A percentile compares a stretch with the other conserved stretches of the same genome.
phyloP scores from a whole-genome alignment of 2,113 vertebrate genomes.

The Heterocephalus glaber region DNA sequence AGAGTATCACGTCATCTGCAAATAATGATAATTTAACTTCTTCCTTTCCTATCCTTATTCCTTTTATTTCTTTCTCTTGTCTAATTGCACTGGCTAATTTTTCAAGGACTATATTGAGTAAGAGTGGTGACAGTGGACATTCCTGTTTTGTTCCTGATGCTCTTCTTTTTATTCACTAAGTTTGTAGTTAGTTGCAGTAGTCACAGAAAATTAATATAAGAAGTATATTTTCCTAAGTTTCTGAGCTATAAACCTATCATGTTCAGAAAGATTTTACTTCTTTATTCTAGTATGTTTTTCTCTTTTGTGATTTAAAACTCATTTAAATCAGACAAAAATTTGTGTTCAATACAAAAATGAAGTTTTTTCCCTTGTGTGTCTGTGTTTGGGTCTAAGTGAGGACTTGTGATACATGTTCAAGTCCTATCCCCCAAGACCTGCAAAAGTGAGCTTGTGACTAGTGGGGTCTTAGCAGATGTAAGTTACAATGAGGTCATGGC shows the following conservation, averaged over 20 bases:
- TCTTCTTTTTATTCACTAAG: not conserved
- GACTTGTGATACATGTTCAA: not conserved
- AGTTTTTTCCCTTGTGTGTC: fast-evolving
- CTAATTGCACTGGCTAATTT: too few species aligned
- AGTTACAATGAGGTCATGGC: not conserved
- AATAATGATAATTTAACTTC: too few species aligned
- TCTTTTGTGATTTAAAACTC: not conserved
- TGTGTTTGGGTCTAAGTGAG: not conserved
- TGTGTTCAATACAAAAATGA: not conserved
- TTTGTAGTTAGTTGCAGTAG: not conserved
- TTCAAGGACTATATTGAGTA: too few species aligned
- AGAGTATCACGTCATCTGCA: too few species aligned
- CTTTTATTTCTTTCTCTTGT: too few species aligned
- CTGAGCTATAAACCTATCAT: not conserved
- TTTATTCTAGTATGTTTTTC: not conserved
- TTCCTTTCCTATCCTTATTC: too few species aligned
- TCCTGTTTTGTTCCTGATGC: too few species aligned
- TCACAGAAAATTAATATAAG: too few species aligned
- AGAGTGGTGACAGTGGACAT: too few species aligned
- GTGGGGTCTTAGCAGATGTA: not conserved
- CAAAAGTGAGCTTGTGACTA: not conserved
- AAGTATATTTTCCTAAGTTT: not conserved
- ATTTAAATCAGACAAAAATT: not conserved
- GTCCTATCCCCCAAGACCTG: not conserved
- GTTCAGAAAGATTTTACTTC: not conserved